A percentile compares a stretch with the other conserved stretches of the same genome.
phyloP scores from a whole-genome alignment of 2,113 vertebrate genomes.

The Panthera leo region DNA sequence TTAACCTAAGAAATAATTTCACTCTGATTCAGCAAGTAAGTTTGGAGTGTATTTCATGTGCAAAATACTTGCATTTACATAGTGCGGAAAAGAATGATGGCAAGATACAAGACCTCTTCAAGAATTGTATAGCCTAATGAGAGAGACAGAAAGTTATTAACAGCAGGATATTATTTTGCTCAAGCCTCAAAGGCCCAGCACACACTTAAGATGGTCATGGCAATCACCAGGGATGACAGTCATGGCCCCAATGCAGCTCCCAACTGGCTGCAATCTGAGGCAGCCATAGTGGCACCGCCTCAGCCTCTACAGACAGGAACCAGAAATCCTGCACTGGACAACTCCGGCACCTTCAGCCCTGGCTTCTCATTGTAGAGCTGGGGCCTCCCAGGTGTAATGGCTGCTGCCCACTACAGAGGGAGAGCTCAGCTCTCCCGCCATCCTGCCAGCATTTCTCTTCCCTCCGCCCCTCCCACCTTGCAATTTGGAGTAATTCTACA shows the following conservation, averaged over 20 bases:
- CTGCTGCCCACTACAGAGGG: not conserved
- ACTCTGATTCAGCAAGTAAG: not conserved
- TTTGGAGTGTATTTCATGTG: not conserved
- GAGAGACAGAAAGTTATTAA: not conserved
- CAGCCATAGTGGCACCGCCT: rapidly evolving
- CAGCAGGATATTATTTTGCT: not conserved
- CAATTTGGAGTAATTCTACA: not conserved
- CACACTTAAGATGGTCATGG: not conserved
- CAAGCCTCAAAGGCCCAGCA: not conserved
- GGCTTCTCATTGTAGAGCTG: not conserved
- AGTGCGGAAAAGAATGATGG: not conserved
- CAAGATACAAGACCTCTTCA: not conserved
- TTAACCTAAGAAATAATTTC: not conserved
- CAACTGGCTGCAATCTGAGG: not conserved
- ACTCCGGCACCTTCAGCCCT: not conserved
- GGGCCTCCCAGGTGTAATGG: not conserved
- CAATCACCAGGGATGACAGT: not conserved
- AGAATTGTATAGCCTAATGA: not conserved
- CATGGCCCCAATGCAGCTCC: not conserved
- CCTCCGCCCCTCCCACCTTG: not conserved
- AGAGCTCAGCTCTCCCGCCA: not conserved
- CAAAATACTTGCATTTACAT: not conserved
- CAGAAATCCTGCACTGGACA: rapidly evolving
- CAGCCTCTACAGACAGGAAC: not conserved
- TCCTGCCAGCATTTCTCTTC: not conserved